Evolutionary conservation across 2,797 vertebrate species (phyloP).

Genomic region (Leptodactylus fallax): DNA sequence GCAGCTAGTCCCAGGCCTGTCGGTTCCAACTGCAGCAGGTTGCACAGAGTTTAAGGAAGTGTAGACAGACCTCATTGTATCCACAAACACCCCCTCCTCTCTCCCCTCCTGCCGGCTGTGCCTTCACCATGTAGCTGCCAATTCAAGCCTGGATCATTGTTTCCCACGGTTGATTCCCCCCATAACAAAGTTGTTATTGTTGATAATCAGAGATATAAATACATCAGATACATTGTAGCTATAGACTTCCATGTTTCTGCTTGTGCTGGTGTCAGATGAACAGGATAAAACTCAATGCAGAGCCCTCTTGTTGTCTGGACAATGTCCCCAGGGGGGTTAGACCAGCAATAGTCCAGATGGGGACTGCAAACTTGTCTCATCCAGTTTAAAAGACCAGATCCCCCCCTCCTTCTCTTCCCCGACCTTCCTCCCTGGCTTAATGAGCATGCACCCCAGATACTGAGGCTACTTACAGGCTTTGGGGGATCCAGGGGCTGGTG

Average conservation of each 20-base stretch:
- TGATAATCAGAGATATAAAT: not conserved
- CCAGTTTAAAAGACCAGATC: not conserved
- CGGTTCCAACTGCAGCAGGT: slow-evolving; percentile 42
- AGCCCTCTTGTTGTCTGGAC: not conserved
- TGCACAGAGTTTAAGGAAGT: slow-evolving; percentile 59
- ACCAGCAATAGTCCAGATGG: slow-evolving; percentile 39
- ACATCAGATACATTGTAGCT: not conserved
- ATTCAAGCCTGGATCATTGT: slow-evolving; percentile 25
- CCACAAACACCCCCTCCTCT: slow-evolving; percentile 9
- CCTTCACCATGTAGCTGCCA: slow-evolving; percentile 25
- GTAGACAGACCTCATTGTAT: slow-evolving; percentile 54
- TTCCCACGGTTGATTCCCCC: slow-evolving; percentile 46
- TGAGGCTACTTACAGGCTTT: slow-evolving; percentile 49
- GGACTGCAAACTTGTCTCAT: slow-evolving; percentile 38
- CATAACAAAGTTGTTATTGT: slow-evolving; percentile 29
- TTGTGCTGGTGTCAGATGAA: not conserved
- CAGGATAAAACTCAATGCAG: not conserved
- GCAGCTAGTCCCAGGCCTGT: slow-evolving; percentile 50
- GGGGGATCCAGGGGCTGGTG: slow-evolving; percentile 45
- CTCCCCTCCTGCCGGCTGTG: slow-evolving; percentile 19
- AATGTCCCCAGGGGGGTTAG: slow-evolving; percentile 1
- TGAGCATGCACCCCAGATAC: not conserved
- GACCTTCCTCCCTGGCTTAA: not conserved
- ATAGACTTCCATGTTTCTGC: not conserved
- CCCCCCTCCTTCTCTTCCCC: not conserved